Conservation (phyloP, 2,888 invertebrate species). For the Pachydiplax longipennis region DNA sequence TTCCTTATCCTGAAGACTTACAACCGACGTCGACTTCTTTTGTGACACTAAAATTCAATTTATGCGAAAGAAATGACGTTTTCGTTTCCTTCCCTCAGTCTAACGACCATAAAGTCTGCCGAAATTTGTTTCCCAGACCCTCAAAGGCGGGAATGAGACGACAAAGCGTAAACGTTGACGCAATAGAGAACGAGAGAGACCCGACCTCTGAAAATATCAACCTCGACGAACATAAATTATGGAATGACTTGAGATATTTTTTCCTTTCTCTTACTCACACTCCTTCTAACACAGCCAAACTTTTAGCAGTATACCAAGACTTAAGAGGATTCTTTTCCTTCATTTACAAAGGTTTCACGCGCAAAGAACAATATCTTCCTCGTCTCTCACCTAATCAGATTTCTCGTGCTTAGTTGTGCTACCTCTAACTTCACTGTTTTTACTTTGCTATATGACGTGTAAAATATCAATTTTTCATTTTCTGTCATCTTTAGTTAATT, state of each 20-base stretch:
- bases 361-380: not conserved
- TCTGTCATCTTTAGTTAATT: too few relatives aligned
- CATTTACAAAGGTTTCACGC: not conserved
- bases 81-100: not conserved
- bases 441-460: too few relatives aligned
- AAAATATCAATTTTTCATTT: too few relatives aligned
- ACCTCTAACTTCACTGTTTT: too few relatives aligned
- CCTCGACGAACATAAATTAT: not conserved
- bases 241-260: not conserved
- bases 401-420: too few relatives aligned
- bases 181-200: not conserved
- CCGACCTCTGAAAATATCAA: not conserved
- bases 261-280: not conserved
- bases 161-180: not conserved
- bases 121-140: not conserved
- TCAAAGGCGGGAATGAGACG: not conserved
- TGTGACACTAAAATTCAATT: not conserved
- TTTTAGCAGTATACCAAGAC: not conserved
- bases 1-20: too few relatives aligned
- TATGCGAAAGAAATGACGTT: not conserved
- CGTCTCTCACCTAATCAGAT: not conserved
- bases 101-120: not conserved
- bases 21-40: not conserved
- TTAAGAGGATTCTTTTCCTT: not conserved
- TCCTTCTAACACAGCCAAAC: not conserved